Evolutionary conservation across 2,888 invertebrate genomes (phyloP), one percentile per base, ranked within the genome.

Genomic region (Torymus texanus): DNA sequence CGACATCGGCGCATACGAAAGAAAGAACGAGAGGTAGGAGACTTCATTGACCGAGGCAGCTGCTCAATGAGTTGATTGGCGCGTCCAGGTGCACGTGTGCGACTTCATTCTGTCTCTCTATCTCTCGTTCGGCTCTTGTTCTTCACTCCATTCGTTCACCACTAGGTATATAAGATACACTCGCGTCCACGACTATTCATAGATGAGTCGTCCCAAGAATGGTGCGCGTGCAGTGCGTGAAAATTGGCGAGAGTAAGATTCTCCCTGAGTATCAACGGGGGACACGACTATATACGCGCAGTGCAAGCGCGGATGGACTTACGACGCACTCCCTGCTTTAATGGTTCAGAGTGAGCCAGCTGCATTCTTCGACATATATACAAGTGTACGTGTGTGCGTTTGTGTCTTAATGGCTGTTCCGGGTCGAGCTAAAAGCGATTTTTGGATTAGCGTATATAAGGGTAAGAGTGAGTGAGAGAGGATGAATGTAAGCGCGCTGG

Each of bases 1-100:
- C 24, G 18, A 16, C 51, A 18, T 5, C 51, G n/a, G n/a, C n/a
- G 41, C 16, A 41, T 8, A 8, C 41, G 41, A 41, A 8, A 41
- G 41, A 41, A 41, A 41, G 41, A 41, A 8, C 53, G 55, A 53
- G 55, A 53, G 4, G 51, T 51, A 18, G 4, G 24, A 53, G 65
- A 56, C 41, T 80, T 77, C 74, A 70, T 80, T 76, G 73, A 76
- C 56, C 76, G 76, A 61, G 83, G 85, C 88, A 88, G 88, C 88
- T 87, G 87, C 86, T 89, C 88, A 90, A 89, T 89, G 89, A 86
- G 87, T 85, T 83, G 88, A 90, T 86, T 86, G 89, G 87, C 89
- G 82, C 77, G 74, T 84, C 84, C 89, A 89, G 88, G 87, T 88
- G 89, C 82, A 80, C 74, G 68, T 70, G 75, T 79, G 63, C 29